A percentile compares a stretch with the other conserved stretches of the same genome.
Evolutionary conservation across 2,113 vertebrate genomes (phyloP).

Genomic region (Caracal caracal): DNA sequence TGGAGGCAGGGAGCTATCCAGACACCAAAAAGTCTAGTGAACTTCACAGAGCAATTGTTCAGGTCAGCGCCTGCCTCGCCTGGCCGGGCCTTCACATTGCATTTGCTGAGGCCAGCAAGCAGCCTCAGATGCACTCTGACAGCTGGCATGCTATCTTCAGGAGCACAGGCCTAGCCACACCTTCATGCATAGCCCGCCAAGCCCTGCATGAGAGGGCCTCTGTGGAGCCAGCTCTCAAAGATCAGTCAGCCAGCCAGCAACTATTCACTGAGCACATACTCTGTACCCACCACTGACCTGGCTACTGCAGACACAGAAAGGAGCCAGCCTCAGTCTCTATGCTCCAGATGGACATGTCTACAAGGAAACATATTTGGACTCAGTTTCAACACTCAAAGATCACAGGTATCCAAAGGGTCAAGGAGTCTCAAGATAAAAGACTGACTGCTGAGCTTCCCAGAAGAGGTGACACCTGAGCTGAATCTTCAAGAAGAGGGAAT

Average conservation of each 20-base stretch:
- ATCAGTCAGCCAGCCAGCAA: neutral
- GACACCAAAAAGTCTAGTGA: slow-evolving; percentile 88
- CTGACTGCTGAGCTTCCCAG: neutral
- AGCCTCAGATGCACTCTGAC: slow-evolving; percentile 87
- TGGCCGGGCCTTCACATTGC: slow-evolving; percentile 86
- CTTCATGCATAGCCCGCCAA: slow-evolving; percentile 62
- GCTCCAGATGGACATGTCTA: neutral
- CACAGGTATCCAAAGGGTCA: neutral
- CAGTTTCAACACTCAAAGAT: neutral
- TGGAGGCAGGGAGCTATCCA: slow-evolving; percentile 75
- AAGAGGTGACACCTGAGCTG: neutral
- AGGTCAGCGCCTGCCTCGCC: slow-evolving; percentile 88
- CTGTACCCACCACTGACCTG: neutral
- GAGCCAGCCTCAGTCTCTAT: neutral
- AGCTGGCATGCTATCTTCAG: slow-evolving; percentile 71
- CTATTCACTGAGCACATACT: slow-evolving; percentile 9
- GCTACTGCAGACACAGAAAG: neutral
- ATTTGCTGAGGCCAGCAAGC: slow-evolving; percentile 86
- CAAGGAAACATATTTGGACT: slow-evolving; percentile 29
- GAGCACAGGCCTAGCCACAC: slow-evolving; percentile 78
- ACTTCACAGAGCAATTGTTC: slow-evolving; percentile 89
- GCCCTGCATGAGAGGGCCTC: neutral
- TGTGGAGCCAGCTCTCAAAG: neutral
- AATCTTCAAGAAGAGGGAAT: slow-evolving; percentile 1
- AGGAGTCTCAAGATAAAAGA: slow-evolving; percentile 17